Evolutionary conservation across 2,113 vertebrate genomes (phyloP).

Genomic region (Centrocercus urophasianus): DNA sequence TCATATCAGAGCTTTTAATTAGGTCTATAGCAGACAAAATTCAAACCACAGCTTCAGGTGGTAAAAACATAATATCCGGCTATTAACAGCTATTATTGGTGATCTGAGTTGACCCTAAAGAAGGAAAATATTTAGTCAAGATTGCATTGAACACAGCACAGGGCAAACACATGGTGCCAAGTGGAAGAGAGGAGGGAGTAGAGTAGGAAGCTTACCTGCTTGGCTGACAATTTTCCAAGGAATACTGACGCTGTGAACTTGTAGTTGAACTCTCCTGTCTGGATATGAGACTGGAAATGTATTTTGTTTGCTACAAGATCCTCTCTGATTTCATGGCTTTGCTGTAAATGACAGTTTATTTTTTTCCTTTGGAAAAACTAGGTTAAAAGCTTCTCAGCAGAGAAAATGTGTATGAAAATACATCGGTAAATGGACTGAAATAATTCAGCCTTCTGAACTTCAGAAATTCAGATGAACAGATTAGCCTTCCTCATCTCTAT

Average conservation of each 20-base stretch:
- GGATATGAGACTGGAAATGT: background rate
- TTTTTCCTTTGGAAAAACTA: background rate
- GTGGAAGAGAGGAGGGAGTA: background rate
- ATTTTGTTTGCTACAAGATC: background rate
- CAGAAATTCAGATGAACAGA: background rate
- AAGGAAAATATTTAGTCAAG: background rate
- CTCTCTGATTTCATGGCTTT: background rate
- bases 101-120: background rate
- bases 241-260: background rate
- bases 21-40: background rate
- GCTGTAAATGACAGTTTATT: background rate
- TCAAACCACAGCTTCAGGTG: background rate
- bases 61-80: background rate
- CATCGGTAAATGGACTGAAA: background rate
- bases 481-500: background rate
- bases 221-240: background rate
- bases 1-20: background rate
- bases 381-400: slow-evolving; percentile 24
- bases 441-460: background rate
- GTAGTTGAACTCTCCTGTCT: background rate
- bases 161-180: background rate
- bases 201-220: background rate
- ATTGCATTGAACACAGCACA: background rate
- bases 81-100: background rate
- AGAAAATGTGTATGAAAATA: slow-evolving; percentile 16